Conservation (phyloP, 2,113 vertebrate genomes). For the Aleadryas rufinucha region DNA sequence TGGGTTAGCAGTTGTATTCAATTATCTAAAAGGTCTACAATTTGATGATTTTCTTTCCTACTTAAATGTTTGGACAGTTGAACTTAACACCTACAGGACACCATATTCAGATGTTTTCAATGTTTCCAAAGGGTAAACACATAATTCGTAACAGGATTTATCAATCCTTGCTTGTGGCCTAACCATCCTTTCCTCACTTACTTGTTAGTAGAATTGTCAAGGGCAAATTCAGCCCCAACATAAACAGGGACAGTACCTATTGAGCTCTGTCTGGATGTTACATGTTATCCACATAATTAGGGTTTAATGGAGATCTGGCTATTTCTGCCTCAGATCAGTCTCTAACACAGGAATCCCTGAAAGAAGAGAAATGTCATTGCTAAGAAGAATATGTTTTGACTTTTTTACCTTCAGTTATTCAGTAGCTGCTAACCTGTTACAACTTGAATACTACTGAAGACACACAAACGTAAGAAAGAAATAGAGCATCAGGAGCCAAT, state of each 20-base stretch:
- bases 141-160: not conserved
- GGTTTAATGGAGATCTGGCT: not conserved
- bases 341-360: not conserved
- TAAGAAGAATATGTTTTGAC: not conserved
- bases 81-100: not conserved
- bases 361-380: not conserved
- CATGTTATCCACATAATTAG: not conserved
- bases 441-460: not conserved
- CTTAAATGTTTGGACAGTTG: fast-evolving
- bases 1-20: not conserved
- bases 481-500: not conserved
- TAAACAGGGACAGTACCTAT: not conserved
- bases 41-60: not conserved
- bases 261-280: not conserved
- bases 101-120: not conserved
- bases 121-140: not conserved
- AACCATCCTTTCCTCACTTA: not conserved
- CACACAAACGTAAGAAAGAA: not conserved
- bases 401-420: not conserved
- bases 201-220: not conserved
- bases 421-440: not conserved
- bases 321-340: not conserved
- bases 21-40: not conserved
- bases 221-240: not conserved
- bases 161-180: not conserved